A percentile compares a stretch with the other conserved stretches of the same genome.
phyloP scores from a whole-genome alignment of 2,113 vertebrate genomes.

The Nettapus auritus region DNA sequence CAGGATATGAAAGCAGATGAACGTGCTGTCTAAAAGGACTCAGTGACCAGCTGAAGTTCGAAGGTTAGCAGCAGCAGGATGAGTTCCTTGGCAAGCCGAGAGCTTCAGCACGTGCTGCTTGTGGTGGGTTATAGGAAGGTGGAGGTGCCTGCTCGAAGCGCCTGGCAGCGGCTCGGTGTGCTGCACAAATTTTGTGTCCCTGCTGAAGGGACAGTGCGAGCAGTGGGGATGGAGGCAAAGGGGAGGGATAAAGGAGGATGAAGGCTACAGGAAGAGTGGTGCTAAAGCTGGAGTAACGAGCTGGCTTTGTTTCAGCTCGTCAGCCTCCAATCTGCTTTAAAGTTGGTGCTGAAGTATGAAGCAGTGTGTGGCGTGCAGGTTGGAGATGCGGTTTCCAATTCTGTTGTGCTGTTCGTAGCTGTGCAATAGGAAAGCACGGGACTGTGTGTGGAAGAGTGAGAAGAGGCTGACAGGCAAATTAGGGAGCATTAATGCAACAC shows the following conservation, averaged over 20 bases:
- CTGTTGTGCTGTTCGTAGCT: not conserved
- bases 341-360: conserved; percentile 11
- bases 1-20: not conserved
- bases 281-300: not conserved
- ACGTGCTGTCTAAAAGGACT: not conserved
- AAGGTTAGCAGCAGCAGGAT: not conserved
- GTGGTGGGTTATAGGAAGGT: not conserved
- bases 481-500: not conserved
- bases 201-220: not conserved
- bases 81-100: not conserved
- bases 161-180: fast-evolving
- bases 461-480: not conserved
- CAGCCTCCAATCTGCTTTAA: conserved; percentile 18
- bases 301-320: conserved; percentile 12
- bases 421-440: not conserved
- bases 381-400: conserved; percentile 35
- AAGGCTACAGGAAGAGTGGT: not conserved
- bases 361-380: not conserved
- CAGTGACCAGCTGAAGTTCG: not conserved
- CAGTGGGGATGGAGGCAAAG: not conserved
- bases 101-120: not conserved
- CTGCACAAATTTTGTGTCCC: not conserved
- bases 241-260: not conserved
- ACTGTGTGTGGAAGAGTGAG: not conserved
- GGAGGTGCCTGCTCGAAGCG: not conserved